phyloP scores from a whole-genome alignment of 2,888 invertebrate species.

The Caenorhabditis sulstoni region DNA sequence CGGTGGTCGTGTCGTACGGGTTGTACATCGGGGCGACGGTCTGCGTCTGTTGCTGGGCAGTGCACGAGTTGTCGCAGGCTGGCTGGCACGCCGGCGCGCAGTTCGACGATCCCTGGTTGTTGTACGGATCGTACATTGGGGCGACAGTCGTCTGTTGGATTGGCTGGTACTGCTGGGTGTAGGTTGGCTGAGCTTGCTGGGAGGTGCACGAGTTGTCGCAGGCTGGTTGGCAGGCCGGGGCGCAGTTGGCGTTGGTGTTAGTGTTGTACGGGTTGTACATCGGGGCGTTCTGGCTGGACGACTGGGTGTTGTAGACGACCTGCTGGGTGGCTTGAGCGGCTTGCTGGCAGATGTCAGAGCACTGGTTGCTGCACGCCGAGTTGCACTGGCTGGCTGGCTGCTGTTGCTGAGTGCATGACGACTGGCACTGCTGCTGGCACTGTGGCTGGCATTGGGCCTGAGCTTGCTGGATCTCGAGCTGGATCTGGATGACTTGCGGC shows the following conservation, averaged over 20 bases:
- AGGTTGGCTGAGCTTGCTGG: conserved; percentile 12
- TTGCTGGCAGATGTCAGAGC: conserved; percentile 62
- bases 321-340: conserved; percentile 55
- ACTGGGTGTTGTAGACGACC: conserved; percentile 38
- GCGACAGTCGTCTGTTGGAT: conserved; percentile 2
- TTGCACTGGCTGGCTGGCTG: conserved; percentile 64
- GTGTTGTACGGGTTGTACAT: conserved; percentile 53
- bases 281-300: conserved; percentile 36
- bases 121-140: conserved; percentile 32
- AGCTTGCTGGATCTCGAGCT: conserved; percentile 53
- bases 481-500: conserved; percentile 59
- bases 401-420: conserved; percentile 64
- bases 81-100: conserved; percentile 60
- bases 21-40: conserved; percentile 39
- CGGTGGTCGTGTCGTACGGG: conserved; percentile 19
- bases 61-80: conserved; percentile 56
- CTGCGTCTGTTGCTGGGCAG: conserved; percentile 46
- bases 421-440: conserved; percentile 67
- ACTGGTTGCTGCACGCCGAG: conserved; percentile 61
- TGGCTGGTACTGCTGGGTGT: neutral
- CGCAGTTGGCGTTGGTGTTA: conserved; percentile 22
- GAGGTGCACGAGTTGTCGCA: conserved; percentile 15
- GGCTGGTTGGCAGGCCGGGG: conserved; percentile 40
- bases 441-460: conserved; percentile 63
- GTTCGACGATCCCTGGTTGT: conserved; percentile 11